Evolutionary conservation across 2,888 invertebrate species (phyloP), one percentile per base, ranked within the genome.

Genomic region (Spodoptera exigua): DNA sequence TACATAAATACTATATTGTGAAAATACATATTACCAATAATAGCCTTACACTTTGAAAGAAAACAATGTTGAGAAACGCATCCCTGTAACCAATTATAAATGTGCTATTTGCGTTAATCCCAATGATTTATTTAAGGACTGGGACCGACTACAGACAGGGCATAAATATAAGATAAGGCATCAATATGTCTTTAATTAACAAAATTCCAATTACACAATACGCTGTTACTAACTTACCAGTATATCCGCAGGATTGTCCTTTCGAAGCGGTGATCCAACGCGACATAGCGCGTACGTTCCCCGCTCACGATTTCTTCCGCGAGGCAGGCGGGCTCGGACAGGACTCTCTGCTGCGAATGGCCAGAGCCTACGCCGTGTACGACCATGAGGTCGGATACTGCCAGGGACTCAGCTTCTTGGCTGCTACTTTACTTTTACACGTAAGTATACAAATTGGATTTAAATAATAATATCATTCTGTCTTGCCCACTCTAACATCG

Each of bases 311-410:
- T 85, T 98, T 97, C 93, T 99, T 99, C 95, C 98, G 98, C 89
- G 98, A 99, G 90, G 97, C 96, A 21, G 99, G 99, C 43, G 99
- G 99, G 10, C 94, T 97, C 49, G 99, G 99, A 0, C 99, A 99
- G 92, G 99, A 99, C 92, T 97, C 98, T 12, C 94, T 99, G 53
- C 98, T 98, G 86, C 97, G 98, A 84, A 97, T 99, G 84, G 99
- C 98, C 86, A 98, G 99, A 88, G 99, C 99, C 0, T 99, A 99
- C 92, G 99, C 99, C 2, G 97, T 99, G 9, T 98, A 99, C 89
- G 99, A 99, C 88, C 96, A 97, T 61, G 99, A 99, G 94, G 98
- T 99, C 66, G 99, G 99, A 56, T 99, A 99, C 93, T 99, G 99
- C 88, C 99, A 99, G 93, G 99, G 99, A 5, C 95, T 99, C 62